Conservation (phyloP, 2,888 invertebrate genomes). For the Hypercompe scribonia region DNA sequence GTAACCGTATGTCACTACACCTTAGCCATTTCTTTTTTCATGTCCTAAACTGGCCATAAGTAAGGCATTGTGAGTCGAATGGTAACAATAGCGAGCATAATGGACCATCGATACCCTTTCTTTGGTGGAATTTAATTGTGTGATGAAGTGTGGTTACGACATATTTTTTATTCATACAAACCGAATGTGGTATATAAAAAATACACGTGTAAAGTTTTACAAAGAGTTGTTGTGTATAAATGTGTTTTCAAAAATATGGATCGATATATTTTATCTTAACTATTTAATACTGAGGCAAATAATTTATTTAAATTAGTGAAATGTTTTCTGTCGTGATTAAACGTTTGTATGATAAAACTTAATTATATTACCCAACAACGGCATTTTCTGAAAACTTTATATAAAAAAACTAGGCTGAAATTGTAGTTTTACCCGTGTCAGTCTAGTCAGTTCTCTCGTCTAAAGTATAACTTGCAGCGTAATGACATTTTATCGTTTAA, state of each 20-base stretch:
- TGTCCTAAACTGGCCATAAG: constrained; percentile 83
- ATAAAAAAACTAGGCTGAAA: not conserved
- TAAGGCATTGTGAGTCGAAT: constrained; percentile 82
- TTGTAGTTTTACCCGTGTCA: not conserved
- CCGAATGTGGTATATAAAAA: constrained; percentile 54
- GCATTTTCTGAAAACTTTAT: not conserved
- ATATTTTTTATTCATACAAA: constrained; percentile 60
- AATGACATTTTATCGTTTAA: no score
- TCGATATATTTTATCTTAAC: no score
- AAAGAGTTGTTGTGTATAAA: constrained; percentile 16
- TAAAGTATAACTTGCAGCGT: no score
- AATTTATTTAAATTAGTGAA: no score
- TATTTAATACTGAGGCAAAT: no score
- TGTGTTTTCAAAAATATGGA: not conserved
- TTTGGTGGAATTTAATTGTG: constrained; percentile 84
- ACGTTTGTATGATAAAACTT: not conserved
- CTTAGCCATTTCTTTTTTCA: constrained; percentile 82
- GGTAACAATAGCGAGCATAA: constrained; percentile 84
- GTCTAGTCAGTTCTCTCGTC: not conserved
- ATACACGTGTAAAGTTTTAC: constrained; percentile 44
- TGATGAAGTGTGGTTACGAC: constrained; percentile 85
- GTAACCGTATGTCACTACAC: constrained; percentile 54
- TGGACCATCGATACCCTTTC: constrained; percentile 85
- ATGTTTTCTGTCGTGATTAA: not conserved
- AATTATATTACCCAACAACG: not conserved